A percentile compares a stretch with the other conserved stretches of the same genome.
Evolutionary conservation across 1,140 invertebrate species (phyloP).

Genomic region (Hylyphantes graminicola): DNA sequence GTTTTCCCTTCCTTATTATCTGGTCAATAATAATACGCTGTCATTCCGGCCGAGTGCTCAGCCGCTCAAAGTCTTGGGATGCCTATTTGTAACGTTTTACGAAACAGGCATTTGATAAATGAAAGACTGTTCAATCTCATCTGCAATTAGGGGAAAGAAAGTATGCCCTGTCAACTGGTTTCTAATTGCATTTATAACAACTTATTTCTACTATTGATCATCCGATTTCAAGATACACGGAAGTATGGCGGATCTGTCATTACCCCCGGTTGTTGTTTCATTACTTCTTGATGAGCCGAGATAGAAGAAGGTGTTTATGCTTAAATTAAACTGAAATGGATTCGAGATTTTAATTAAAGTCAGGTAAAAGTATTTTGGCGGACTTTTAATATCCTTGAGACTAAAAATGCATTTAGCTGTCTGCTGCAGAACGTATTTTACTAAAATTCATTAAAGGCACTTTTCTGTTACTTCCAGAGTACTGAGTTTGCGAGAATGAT

Average conservation of each 20-base stretch:
- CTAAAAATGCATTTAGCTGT: too few species aligned
- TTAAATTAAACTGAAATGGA: not conserved
- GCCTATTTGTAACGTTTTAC: slow-evolving; percentile 1
- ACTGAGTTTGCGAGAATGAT: too few species aligned
- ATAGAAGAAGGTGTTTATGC: not conserved
- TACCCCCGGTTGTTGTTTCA: not conserved
- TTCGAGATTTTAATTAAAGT: too few species aligned
- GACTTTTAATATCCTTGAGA: too few species aligned
- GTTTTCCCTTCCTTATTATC: slow-evolving; percentile 1
- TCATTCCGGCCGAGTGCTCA: slow-evolving; percentile 11
- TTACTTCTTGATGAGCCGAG: not conserved
- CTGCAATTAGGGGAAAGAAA: slow-evolving; percentile 46
- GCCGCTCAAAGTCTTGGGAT: not conserved
- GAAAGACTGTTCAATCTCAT: slow-evolving; percentile 27
- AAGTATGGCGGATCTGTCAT: slow-evolving; percentile 1
- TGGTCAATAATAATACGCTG: slow-evolving; percentile 45
- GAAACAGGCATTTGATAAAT: slow-evolving; percentile 49
- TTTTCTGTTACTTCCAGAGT: too few species aligned
- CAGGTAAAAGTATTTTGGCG: too few species aligned
- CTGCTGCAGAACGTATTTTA: too few species aligned
- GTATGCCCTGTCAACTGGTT: slow-evolving; percentile 46
- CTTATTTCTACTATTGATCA: slow-evolving; percentile 55
- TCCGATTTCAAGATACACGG: not conserved
- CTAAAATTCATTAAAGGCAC: too few species aligned
- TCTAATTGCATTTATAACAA: slow-evolving; percentile 44